Percentiles rank a stretch among this genome's conserved stretches.
These are phyloP conservation scores for Hetaerina titia DNA, from an alignment of 2,888 invertebrate species.

Conservation along the genomic window DNA sequence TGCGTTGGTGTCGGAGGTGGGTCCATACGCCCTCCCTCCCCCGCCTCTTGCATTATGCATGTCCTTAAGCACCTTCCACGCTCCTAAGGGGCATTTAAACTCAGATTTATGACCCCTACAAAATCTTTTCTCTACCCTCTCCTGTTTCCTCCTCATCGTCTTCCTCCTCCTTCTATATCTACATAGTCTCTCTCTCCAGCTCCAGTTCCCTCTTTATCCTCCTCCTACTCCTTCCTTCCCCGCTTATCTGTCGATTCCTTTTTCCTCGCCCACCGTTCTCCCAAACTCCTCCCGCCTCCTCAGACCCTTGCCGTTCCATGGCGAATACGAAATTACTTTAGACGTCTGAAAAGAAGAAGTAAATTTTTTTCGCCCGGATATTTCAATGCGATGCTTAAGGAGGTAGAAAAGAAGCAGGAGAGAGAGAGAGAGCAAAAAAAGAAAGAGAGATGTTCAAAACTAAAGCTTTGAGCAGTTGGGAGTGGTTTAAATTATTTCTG, in stretches of 20 bases:
- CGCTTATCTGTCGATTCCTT: background rate
- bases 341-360: background rate
- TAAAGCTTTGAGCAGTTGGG: background rate
- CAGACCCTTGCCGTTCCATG: background rate
- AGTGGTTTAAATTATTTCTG: background rate
- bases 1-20: background rate
- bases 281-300: background rate
- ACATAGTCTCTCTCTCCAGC: background rate
- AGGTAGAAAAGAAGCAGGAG: background rate
- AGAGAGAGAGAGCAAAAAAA: background rate
- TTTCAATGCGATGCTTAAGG: background rate
- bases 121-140: slow-evolving; percentile 26
- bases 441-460: background rate
- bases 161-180: background rate
- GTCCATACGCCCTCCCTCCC: background rate
- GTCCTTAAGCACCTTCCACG: slow-evolving; percentile 60
- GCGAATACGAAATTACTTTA: slow-evolving; percentile 25
- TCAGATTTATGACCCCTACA: slow-evolving; percentile 64
- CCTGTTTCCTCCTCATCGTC: background rate
- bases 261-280: background rate
- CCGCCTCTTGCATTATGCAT: slow-evolving; percentile 52
- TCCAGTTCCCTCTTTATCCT: background rate
- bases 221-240: background rate
- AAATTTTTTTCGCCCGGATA: background rate
- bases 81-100: slow-evolving; percentile 65